Percentiles rank a stretch among this genome's conserved stretches.
phyloP scores from a whole-genome alignment of 2,888 invertebrate genomes.

The Brachycybe producta region DNA sequence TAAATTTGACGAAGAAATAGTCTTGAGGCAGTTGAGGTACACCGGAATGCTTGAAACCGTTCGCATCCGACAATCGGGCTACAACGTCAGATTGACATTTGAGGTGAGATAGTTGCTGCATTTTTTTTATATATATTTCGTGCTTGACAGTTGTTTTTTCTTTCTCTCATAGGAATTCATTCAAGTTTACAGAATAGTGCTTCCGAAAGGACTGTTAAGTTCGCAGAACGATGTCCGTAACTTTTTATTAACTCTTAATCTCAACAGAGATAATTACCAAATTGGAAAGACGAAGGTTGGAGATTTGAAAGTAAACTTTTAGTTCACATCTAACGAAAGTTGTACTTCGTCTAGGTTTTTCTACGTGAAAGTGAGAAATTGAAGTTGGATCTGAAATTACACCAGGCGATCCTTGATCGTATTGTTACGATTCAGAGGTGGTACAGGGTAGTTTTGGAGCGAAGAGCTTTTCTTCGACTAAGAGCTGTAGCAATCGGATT shows the following conservation, averaged over 20 bases:
- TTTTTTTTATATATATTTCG: not conserved
- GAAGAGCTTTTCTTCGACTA: constrained; percentile 60
- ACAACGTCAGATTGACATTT: constrained; percentile 82
- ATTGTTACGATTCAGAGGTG: constrained; percentile 84
- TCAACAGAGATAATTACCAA: constrained; percentile 83
- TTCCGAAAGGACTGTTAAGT: constrained; percentile 70
- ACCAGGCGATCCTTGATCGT: constrained; percentile 84
- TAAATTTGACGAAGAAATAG: constrained; percentile 83
- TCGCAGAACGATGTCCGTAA: constrained; percentile 72
- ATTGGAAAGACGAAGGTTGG: constrained; percentile 63
- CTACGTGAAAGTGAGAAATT: constrained; percentile 87
- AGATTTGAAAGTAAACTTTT: too few species aligned
- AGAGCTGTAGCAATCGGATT: constrained; percentile 59
- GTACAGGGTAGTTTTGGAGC: constrained; percentile 68
- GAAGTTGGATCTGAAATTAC: constrained; percentile 77
- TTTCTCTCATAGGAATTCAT: constrained; percentile 57
- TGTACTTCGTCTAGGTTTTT: constrained; percentile 46
- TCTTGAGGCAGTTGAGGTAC: constrained; percentile 77
- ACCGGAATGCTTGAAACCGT: constrained; percentile 97
- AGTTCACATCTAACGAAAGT: too few species aligned
- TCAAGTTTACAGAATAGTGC: constrained; percentile 74
- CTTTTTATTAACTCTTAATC: constrained; percentile 66
- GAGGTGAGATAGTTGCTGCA: constrained; percentile 38
- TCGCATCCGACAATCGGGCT: constrained; percentile 84
- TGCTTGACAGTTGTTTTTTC: not conserved